Evolutionary conservation across 2,888 invertebrate species (phyloP).

Genomic region (Steinernema carpocapsae): DNA sequence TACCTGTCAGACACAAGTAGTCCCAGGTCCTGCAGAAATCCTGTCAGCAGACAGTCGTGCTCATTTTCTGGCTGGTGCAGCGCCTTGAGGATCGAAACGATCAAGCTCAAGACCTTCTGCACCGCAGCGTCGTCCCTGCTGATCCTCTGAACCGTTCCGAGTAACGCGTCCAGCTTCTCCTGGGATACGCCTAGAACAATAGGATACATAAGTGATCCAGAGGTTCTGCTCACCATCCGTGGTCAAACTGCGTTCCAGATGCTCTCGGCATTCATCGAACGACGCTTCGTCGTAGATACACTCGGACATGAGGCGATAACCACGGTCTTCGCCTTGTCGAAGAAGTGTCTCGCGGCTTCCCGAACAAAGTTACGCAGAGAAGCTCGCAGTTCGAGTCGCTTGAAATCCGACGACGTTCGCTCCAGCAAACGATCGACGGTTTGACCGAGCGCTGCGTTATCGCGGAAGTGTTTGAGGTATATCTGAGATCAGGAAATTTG

Average conservation of each 20-base stretch:
- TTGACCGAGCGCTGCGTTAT: neutral
- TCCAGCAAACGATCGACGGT: neutral
- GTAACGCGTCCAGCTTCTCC: neutral
- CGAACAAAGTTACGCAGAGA: neutral
- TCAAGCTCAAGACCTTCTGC: neutral
- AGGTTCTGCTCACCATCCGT: neutral
- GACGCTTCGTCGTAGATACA: neutral
- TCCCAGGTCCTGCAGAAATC: slow-evolving; percentile 14
- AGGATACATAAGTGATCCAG: neutral
- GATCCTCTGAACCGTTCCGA: neutral
- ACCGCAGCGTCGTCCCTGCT: neutral
- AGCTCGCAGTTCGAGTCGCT: neutral
- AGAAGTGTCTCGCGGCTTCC: neutral
- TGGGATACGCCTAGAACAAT: neutral
- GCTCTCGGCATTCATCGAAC: neutral
- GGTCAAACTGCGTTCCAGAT: neutral
- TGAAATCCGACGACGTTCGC: neutral
- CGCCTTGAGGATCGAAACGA: neutral
- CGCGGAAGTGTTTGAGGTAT: neutral
- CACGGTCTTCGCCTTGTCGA: neutral
- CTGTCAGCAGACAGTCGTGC: neutral
- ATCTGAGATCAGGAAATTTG: neutral
- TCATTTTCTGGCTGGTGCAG: neutral
- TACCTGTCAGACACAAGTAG: neutral
- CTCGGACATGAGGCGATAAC: neutral